Conservation (phyloP, 2,797 vertebrate species). For the Ateles fusciceps region DNA sequence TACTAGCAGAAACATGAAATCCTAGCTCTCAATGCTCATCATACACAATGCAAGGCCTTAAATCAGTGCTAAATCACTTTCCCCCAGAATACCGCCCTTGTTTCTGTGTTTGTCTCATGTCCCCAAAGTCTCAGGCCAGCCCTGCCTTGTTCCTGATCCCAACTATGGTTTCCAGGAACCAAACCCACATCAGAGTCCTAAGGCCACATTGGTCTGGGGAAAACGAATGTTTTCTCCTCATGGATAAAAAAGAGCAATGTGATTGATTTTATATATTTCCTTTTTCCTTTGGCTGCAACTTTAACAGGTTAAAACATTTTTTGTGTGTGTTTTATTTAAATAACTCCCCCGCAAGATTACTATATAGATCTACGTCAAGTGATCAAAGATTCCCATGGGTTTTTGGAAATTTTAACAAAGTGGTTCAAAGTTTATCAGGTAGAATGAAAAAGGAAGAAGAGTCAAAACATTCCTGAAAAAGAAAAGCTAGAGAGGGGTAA, state of each 20-base stretch:
- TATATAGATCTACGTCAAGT: neutral
- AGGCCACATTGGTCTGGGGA: neutral
- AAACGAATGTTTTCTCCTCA: conserved; percentile 19
- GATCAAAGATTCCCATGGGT: neutral
- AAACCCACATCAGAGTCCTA: neutral
- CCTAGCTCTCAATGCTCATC: neutral
- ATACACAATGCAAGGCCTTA: neutral
- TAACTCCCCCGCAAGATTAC: neutral
- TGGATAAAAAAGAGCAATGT: neutral
- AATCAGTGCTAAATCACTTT: neutral
- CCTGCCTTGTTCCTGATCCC: neutral
- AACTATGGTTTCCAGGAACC: neutral
- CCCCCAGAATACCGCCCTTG: neutral
- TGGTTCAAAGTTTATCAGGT: neutral
- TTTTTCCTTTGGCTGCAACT: neutral
- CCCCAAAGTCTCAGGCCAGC: neutral
- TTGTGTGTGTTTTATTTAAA: neutral
- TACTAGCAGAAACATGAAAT: neutral
- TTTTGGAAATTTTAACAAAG: conserved; percentile 3
- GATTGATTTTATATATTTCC: neutral
- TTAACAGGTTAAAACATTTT: neutral
- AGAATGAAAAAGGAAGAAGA: conserved; percentile 1
- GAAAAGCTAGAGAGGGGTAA: neutral
- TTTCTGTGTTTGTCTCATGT: conserved; percentile 8
- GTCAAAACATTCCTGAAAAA: neutral